Conservation (phyloP, 2,113 vertebrate species). For the Caranx ignobilis region DNA sequence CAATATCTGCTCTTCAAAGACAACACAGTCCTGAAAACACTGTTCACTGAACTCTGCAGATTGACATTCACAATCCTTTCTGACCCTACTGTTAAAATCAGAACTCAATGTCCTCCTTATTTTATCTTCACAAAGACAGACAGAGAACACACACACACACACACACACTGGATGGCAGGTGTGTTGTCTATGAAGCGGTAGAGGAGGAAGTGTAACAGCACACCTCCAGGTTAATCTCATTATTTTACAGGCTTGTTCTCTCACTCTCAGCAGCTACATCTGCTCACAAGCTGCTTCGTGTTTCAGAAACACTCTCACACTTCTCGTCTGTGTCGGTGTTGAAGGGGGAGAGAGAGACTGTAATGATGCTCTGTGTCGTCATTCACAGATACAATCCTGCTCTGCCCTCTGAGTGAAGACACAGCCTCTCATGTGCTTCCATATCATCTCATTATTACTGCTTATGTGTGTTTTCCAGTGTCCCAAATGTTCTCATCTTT, state of each 20-base stretch:
- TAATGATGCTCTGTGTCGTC: not conserved
- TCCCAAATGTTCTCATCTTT: not conserved
- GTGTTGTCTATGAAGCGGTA: not conserved
- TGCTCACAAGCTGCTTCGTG: slow-evolving; percentile 53
- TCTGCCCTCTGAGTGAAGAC: not conserved
- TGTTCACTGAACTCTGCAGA: not conserved
- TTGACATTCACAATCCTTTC: not conserved
- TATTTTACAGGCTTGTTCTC: slow-evolving; percentile 39
- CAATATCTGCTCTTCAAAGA: not conserved
- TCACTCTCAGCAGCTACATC: slow-evolving; percentile 56
- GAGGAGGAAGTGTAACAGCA: slow-evolving; percentile 57
- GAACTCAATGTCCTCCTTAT: not conserved
- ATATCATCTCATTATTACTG: no score
- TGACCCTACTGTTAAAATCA: not conserved
- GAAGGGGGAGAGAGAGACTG: not conserved
- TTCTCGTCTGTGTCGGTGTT: slow-evolving; percentile 15
- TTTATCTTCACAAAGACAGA: not conserved
- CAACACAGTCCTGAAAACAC: not conserved
- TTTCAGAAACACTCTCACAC: slow-evolving; percentile 43
- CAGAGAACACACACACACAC: not conserved
- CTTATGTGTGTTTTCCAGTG: not conserved
- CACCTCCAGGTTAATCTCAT: slow-evolving; percentile 45
- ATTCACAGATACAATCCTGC: not conserved
- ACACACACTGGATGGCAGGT: slow-evolving; percentile 1
- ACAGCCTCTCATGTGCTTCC: not conserved